phyloP scores from a whole-genome alignment of 2,113 vertebrate species.

The Vulpes lagopus region DNA sequence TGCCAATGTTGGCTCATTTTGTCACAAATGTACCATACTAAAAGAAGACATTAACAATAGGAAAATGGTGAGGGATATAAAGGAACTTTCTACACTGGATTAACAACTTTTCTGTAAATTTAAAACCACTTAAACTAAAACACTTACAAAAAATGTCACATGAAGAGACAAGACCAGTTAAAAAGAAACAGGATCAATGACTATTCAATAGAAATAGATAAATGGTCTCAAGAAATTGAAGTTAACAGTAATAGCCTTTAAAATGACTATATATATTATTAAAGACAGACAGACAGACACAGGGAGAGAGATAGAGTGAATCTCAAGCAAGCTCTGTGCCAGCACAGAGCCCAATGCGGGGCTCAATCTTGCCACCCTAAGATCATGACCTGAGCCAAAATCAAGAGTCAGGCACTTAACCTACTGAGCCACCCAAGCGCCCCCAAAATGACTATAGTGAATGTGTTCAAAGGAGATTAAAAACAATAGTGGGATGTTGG shows the following conservation, averaged over 20 bases:
- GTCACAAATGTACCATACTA: background rate
- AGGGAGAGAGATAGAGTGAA: too few species aligned
- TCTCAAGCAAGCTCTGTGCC: too few species aligned
- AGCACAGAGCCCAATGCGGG: too few species aligned
- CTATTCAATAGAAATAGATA: background rate
- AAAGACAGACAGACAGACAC: too few species aligned
- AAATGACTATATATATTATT: background rate
- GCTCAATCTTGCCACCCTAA: too few species aligned
- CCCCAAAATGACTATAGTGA: background rate
- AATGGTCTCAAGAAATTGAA: background rate
- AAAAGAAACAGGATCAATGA: background rate
- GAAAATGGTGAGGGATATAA: background rate
- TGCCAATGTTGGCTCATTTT: background rate
- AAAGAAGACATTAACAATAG: background rate
- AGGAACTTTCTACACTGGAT: background rate
- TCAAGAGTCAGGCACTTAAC: background rate
- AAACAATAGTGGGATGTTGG: background rate
- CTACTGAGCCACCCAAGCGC: background rate
- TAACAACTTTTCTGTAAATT: background rate
- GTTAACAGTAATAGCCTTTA: background rate
- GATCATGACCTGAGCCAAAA: background rate
- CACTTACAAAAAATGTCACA: background rate
- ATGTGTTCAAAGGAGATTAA: background rate
- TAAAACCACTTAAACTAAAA: background rate
- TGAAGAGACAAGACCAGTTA: background rate